These are phyloP conservation scores for Zoanthus solanderi DNA, from an alignment of 92 coral and sea anemone genomes.

Conservation along the genomic window DNA sequence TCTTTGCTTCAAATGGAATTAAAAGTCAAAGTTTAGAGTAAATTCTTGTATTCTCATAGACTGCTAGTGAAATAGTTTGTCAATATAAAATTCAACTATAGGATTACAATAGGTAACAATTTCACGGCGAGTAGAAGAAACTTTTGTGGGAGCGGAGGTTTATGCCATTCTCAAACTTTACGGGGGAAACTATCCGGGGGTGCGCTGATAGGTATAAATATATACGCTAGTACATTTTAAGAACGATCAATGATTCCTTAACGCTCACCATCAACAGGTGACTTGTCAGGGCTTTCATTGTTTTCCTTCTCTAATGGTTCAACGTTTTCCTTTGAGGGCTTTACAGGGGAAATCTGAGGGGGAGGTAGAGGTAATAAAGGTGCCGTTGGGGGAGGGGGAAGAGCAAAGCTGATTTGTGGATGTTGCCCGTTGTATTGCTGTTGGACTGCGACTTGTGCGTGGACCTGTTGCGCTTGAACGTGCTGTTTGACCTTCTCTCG, in stretches of 20 bases:
- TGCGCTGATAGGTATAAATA: too few relatives aligned
- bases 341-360: constrained; percentile 43
- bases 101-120: too few relatives aligned
- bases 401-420: constrained; percentile 91
- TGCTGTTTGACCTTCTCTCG: constrained; percentile 95
- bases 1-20: too few relatives aligned
- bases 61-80: too few relatives aligned
- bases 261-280: constrained; percentile 44
- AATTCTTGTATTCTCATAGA: too few relatives aligned
- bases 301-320: constrained; percentile 38
- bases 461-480: constrained; percentile 90
- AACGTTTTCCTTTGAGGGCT: constrained; percentile 35
- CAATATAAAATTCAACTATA: too few relatives aligned
- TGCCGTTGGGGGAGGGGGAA: constrained; percentile 83
- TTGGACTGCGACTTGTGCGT: constrained; percentile 84
- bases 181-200: too few relatives aligned
- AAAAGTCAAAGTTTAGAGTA: too few relatives aligned
- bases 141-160: too few relatives aligned
- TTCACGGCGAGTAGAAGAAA: too few relatives aligned
- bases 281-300: constrained; percentile 13
- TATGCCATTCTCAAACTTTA: too few relatives aligned
- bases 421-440: constrained; percentile 83
- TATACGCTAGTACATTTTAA: too few relatives aligned
- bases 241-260: neutral
- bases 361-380: constrained; percentile 69